Base-by-base conservation (phyloP, 2,888 invertebrate species). In the Automeris io region DNA sequence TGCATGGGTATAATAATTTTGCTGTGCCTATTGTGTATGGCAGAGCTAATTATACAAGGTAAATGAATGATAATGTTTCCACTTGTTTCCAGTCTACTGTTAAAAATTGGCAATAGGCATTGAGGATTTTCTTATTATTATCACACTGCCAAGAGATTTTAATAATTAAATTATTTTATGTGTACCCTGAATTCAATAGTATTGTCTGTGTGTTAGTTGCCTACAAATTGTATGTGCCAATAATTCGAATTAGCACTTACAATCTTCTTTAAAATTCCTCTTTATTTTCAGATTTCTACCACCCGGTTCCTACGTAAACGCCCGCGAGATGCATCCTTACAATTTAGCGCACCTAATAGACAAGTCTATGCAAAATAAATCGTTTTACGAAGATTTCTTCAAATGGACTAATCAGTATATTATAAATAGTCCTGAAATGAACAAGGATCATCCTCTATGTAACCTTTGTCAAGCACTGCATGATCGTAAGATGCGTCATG, bases 21-120 rank as follows among this genome's bases (percentile, higher is more conserved):
- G 85, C 90, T 7, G 78, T 92, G n/a, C 92, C 92, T 5, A 88
- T 92, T 43, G 91, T 91, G 18, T 91, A 89, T 74, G 91, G 92
- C 1, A 90, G 88, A 3, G 89, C 88, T 43, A 89, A 92, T 70
- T 92, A 92, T 60, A 70, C 37, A 51, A 72, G 73, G 77, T 78
- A 59, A 46, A 1, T 9, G 12, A n/a, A 19, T 19, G 9, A 18
- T 8, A 36, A 18, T 21, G 21, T 13, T 7, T 23, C 23, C 5
- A 7, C 16, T 16, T 31, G n/a, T n/a, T n/a, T n/a, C n/a, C n/a
- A n/a, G n/a, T n/a, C n/a, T n/a, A n/a, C n/a, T n/a, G n/a, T n/a
- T n/a, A n/a, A n/a, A n/a, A n/a, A n/a, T n/a, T n/a, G n/a, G n/a
- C n/a, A n/a, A n/a, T n/a, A n/a, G n/a, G n/a, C n/a, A n/a, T n/a